Conservation (phyloP, 2,797 vertebrate species). For the Sciurus vulgaris region DNA sequence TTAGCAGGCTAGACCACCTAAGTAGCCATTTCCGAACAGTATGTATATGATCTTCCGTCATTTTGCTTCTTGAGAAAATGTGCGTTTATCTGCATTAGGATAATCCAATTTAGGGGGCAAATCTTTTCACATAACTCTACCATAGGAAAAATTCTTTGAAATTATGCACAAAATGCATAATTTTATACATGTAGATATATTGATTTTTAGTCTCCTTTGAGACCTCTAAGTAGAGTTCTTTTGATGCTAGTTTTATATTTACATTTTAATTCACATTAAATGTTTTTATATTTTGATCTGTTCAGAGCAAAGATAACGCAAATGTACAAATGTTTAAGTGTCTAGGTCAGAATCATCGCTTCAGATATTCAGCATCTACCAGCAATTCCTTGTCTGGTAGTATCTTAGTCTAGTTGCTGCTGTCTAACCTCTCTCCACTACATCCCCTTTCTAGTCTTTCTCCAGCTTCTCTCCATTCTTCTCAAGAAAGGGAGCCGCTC, state of each 20-base stretch:
- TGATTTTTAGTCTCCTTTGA: not conserved
- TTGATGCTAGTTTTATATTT: conserved; percentile 13
- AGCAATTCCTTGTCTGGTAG: not conserved
- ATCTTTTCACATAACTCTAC: not conserved
- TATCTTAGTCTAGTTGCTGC: not conserved
- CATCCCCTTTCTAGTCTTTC: not conserved
- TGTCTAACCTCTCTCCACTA: not conserved
- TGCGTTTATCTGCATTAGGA: not conserved
- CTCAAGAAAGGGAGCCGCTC: not conserved
- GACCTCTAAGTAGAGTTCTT: not conserved
- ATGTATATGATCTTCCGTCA: conserved; percentile 71
- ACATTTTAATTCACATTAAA: conserved; percentile 42
- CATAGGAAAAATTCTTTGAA: not conserved
- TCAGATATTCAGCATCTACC: not conserved
- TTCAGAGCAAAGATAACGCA: not conserved
- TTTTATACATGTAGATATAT: not conserved
- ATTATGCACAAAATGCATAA: not conserved
- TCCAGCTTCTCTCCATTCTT: not conserved
- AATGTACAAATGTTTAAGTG: not conserved
- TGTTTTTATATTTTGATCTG: conserved; percentile 29
- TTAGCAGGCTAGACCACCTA: conserved; percentile 97
- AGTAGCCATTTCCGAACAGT: conserved; percentile 99
- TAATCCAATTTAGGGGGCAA: not conserved
- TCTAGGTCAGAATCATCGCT: not conserved
- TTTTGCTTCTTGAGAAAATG: conserved; percentile 56